Evolutionary conservation across 2,113 vertebrate genomes (phyloP).

Genomic region (Nyctereutes procyonoides): DNA sequence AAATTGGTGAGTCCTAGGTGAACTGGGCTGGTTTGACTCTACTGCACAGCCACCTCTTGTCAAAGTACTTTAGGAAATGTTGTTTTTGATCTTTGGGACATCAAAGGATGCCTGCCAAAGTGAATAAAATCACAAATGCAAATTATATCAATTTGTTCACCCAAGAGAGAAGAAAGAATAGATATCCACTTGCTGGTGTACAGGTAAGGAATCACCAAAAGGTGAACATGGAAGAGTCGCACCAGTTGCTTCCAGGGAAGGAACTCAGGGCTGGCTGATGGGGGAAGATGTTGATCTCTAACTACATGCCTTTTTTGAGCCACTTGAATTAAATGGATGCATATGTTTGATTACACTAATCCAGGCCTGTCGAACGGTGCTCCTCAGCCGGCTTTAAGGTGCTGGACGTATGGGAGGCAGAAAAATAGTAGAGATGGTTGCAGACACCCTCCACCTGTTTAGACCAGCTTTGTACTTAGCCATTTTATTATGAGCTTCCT

Average conservation of each 20-base stretch:
- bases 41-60: not conserved
- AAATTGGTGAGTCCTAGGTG: not conserved
- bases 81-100: not conserved
- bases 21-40: not conserved
- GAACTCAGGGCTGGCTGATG: not conserved
- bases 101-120: not conserved
- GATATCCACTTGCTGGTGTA: not conserved
- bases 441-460: not conserved
- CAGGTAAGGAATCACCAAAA: not conserved
- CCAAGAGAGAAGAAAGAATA: not conserved
- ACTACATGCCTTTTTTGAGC: not conserved
- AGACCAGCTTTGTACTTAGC: not conserved
- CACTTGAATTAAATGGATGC: not conserved
- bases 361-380: not conserved
- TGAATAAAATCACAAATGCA: not conserved
- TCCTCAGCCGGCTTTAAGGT: not conserved
- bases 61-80: not conserved
- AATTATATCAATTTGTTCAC: not conserved
- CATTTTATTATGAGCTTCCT: not conserved
- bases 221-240: not conserved
- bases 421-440: not conserved
- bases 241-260: not conserved
- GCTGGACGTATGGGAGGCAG: not conserved
- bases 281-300: not conserved
- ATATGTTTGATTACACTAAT: not conserved